Percentiles rank a stretch among this genome's conserved stretches.
phyloP scores from a whole-genome alignment of 2,797 vertebrate genomes.

The Petrocephalus schoutedeni region DNA sequence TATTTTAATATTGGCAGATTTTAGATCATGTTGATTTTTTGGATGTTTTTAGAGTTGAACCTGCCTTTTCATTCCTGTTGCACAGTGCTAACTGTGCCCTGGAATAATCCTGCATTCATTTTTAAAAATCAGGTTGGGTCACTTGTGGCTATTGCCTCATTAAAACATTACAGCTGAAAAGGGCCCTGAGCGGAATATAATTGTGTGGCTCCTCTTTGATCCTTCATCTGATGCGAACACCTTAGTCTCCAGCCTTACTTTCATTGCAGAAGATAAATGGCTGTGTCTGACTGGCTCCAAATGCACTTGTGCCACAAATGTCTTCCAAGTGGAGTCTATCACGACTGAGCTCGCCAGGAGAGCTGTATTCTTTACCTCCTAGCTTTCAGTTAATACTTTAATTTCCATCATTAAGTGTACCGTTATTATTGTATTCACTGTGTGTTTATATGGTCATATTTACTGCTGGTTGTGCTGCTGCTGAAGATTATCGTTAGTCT shows the following conservation, averaged over 20 bases:
- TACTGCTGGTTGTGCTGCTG: background rate
- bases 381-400: background rate
- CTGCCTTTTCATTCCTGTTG: background rate
- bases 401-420: background rate
- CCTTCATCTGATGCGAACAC: background rate
- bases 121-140: conserved; percentile 10
- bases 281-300: background rate
- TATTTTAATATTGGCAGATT: background rate
- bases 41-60: background rate
- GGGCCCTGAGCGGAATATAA: background rate
- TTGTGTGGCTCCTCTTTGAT: background rate
- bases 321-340: background rate
- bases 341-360: background rate
- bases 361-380: background rate
- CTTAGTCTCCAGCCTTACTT: background rate
- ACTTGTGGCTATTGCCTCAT: background rate
- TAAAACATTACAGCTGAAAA: background rate
- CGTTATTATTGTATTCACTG: background rate
- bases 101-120: background rate
- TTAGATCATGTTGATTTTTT: background rate
- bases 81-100: background rate
- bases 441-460: background rate
- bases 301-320: background rate
- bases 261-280: background rate
- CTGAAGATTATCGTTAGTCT: background rate